phyloP scores from a whole-genome alignment of 2,113 vertebrate genomes.

The Actinemys pallida region DNA sequence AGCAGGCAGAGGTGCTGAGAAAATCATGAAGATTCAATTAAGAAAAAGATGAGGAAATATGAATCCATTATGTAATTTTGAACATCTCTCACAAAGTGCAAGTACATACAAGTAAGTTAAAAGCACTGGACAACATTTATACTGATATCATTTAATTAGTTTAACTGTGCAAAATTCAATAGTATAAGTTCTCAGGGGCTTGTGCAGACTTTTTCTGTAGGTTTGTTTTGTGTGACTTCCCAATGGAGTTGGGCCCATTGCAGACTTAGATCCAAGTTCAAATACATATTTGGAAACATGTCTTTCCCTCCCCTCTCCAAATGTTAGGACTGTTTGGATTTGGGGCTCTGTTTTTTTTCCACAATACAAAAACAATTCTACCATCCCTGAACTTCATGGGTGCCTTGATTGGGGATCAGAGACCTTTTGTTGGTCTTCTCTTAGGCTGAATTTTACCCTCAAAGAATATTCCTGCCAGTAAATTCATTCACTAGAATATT shows the following conservation, averaged over 20 bases:
- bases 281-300: background rate
- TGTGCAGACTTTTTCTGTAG: background rate
- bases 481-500: background rate
- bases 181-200: background rate
- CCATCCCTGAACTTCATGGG: background rate
- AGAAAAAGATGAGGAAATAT: background rate
- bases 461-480: background rate
- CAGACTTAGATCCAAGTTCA: background rate
- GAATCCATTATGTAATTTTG: background rate
- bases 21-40: background rate
- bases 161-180: background rate
- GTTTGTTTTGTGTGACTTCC: background rate
- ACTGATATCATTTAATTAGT: background rate
- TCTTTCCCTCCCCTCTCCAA: background rate
- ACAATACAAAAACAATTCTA: background rate
- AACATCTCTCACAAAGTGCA: background rate
- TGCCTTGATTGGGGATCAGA: background rate
- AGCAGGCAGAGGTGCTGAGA: background rate
- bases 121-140: background rate
- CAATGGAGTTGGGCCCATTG: background rate
- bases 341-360: background rate
- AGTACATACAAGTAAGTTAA: background rate
- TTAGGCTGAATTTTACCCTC: background rate
- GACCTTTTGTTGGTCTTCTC: background rate
- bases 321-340: accelerated